phyloP scores from a whole-genome alignment of 1,140 invertebrate species.

The Diorhabda elongata region DNA sequence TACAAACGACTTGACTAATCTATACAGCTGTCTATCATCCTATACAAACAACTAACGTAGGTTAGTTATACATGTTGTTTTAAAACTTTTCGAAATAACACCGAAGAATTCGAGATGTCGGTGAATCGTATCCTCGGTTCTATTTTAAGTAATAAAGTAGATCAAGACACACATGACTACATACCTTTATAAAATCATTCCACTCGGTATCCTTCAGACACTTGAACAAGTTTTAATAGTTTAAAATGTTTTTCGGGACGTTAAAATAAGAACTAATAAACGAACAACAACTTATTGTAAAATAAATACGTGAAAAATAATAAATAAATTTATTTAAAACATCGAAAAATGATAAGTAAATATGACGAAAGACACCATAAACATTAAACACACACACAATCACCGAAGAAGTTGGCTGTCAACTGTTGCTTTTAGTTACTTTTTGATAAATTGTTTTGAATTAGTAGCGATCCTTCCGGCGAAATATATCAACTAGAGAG shows the following conservation, averaged over 20 bases:
- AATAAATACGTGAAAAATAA: not conserved
- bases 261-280: no score
- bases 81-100: no score
- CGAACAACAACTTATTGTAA: no score
- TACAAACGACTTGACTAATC: no score
- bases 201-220: not conserved
- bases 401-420: conserved; percentile 23
- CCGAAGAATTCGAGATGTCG: no score
- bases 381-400: conserved; percentile 15
- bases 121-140: not conserved
- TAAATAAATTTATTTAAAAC: conserved; percentile 4
- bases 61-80: no score
- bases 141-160: not conserved
- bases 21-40: no score
- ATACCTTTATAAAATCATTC: conserved; percentile 1
- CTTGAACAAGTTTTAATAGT: not conserved
- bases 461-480: not conserved
- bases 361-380: conserved; percentile 8
- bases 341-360: conserved; percentile 7
- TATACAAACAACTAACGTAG: no score
- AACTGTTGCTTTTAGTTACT: conserved; percentile 27
- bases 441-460: not conserved
- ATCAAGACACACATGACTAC: not conserved
- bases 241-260: not conserved
- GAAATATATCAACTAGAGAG: not conserved